Conservation (phyloP, 2,888 invertebrate species). For the Syritta pipiens region DNA sequence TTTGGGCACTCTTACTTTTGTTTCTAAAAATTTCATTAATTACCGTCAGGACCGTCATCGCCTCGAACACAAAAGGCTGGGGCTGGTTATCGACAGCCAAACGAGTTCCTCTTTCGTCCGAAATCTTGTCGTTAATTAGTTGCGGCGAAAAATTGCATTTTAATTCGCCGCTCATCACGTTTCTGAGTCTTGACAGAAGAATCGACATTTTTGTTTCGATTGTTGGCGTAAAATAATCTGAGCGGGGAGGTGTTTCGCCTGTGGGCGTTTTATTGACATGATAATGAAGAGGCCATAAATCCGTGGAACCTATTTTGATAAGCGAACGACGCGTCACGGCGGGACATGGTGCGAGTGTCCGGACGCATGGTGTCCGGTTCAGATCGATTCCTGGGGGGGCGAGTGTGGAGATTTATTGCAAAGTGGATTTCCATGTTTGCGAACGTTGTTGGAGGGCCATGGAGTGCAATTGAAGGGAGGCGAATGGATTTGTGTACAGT, state of each 20-base stretch:
- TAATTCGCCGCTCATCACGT: background rate
- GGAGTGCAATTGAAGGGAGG: constrained; percentile 12
- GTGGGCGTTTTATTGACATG: constrained; percentile 16
- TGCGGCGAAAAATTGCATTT: background rate
- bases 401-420: constrained; percentile 37
- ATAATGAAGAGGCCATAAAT: constrained; percentile 30
- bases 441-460: no score
- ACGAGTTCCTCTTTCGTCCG: background rate
- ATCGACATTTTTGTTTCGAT: no score
- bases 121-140: background rate
- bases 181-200: background rate
- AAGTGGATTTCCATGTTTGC: constrained; percentile 50
- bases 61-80: background rate
- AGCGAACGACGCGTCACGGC: background rate
- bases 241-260: background rate
- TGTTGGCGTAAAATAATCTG: no score
- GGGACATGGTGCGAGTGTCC: background rate
- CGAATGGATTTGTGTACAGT: no score
- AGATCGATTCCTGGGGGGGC: constrained; percentile 2
- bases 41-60: background rate
- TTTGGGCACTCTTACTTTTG: no score
- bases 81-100: background rate
- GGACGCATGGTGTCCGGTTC: constrained; percentile 8
- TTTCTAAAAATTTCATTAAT: constrained; percentile 1
- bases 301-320: constrained; percentile 34